A percentile compares a stretch with the other conserved stretches of the same genome.
Evolutionary conservation across 2,888 invertebrate species (phyloP).

Genomic region (Chromoteleia sp.): DNA sequence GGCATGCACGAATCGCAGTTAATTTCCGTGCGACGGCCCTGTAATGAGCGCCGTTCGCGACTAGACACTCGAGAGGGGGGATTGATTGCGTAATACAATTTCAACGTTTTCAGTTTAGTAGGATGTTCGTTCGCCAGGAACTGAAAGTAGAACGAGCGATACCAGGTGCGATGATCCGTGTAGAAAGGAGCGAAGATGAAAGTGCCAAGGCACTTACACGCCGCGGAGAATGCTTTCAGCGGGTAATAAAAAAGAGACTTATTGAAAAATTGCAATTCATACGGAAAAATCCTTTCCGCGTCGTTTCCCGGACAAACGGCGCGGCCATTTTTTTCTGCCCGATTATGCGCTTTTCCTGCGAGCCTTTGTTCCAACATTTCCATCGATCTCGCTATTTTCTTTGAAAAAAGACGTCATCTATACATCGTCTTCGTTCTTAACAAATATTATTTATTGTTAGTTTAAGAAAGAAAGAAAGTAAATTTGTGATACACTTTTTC

Average conservation of each 20-base stretch:
- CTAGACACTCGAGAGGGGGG: conserved; percentile 37
- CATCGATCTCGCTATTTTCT: conserved; percentile 4
- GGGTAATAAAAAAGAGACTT: conserved; percentile 67
- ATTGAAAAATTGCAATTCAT: conserved; percentile 70
- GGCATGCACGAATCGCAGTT: conserved; percentile 17
- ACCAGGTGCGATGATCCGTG: conserved; percentile 70
- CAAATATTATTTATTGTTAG: no score
- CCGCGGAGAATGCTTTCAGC: conserved; percentile 52
- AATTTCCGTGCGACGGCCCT: conserved; percentile 37
- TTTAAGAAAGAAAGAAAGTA: no score
- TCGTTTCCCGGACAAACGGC: conserved; percentile 47
- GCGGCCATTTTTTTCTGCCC: conserved; percentile 15
- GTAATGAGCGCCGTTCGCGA: conserved; percentile 45
- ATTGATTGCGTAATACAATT: conserved; percentile 71
- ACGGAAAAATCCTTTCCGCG: conserved; percentile 62
- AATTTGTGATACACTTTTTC: no score
- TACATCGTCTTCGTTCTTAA: no score
- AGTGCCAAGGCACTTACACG: conserved; percentile 64
- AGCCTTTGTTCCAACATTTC: conserved; percentile 21
- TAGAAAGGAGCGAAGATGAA: conserved; percentile 67
- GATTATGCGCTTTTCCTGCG: conserved; percentile 17
- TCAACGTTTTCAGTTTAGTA: conserved; percentile 66
- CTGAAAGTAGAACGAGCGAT: conserved; percentile 69
- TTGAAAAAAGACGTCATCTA: no score
- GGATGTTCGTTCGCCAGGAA: conserved; percentile 67